Percentiles rank a stretch among this genome's conserved stretches.
Conservation (phyloP, 2,797 vertebrate species). For the Echeneis naucrates region DNA sequence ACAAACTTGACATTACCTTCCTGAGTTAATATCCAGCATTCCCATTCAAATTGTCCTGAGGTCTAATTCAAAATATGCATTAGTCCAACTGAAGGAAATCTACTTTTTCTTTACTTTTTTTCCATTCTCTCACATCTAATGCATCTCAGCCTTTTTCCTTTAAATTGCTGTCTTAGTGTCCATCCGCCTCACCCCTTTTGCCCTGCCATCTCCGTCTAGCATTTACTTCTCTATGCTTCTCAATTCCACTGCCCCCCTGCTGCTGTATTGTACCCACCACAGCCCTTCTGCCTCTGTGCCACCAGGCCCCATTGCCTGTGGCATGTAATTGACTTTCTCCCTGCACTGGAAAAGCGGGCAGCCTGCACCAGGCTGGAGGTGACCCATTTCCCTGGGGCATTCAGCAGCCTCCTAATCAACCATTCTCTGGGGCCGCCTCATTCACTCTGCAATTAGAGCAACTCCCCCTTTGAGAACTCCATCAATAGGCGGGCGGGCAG, state of each 20-base stretch:
- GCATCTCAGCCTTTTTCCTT: slow-evolving; percentile 10
- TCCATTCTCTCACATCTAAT: slow-evolving; percentile 9
- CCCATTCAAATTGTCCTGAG: not conserved
- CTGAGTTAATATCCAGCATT: not conserved
- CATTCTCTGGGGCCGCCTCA: slow-evolving; percentile 80
- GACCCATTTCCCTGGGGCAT: slow-evolving; percentile 87
- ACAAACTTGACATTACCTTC: not conserved
- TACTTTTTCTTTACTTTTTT: not conserved
- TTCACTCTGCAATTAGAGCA: slow-evolving; percentile 83
- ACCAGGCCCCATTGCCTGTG: slow-evolving; percentile 79
- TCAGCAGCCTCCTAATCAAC: slow-evolving; percentile 83
- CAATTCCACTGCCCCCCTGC: slow-evolving; percentile 62
- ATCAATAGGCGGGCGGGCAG: slow-evolving; percentile 75
- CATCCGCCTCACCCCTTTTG: slow-evolving; percentile 21
- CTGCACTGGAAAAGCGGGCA: slow-evolving; percentile 74
- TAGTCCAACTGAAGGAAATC: slow-evolving; percentile 1
- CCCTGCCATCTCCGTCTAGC: slow-evolving; percentile 55
- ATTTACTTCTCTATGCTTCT: slow-evolving; percentile 45
- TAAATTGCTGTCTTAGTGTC: slow-evolving; percentile 41
- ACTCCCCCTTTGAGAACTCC: slow-evolving; percentile 79
- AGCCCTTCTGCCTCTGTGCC: slow-evolving; percentile 69
- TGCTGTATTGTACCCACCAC: slow-evolving; percentile 70
- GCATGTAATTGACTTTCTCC: slow-evolving; percentile 85
- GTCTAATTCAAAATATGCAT: slow-evolving; percentile 1
- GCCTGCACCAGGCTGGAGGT: slow-evolving; percentile 82